Base-by-base conservation (phyloP, 2,888 invertebrate species). In the Lycaena phlaeas region DNA sequence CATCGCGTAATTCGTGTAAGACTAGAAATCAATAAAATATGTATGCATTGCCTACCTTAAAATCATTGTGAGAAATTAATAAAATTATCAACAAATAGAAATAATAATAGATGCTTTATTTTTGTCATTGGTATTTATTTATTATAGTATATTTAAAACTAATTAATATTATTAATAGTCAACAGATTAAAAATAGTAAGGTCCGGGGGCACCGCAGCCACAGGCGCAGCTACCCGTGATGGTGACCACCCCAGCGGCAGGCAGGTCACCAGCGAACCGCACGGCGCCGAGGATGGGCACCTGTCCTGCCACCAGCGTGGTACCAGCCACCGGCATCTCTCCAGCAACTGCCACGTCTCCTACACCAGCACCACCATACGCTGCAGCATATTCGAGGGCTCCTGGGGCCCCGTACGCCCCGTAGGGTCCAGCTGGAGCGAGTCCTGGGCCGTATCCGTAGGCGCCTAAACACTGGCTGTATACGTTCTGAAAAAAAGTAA, bases 201-300 rank as follows among this genome's bases (percentile, higher is more conserved):
- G 38, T n/a, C 12, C 38, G 0, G 38, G 38, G 4, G 42, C 27
- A 11, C 41, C 42, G 30, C 52, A 51, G 9, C 53, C 54, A 15
- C 53, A 56, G n/a, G 50, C 49, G 27, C 49, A 50, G 37, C 48
- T 50, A 18, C 57, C 57, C 25, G 52, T 44, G 22, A 56, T 53
- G 17, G 57, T 45, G 39, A 61, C 59, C 0, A 49, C 39, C 1
- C 60, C 57, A 38, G 48, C 49, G 12, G 59, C 59, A 2, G 53
- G 54, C 18, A 57, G 29, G 11, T 31, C 40, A n/a, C 57, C 57
- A 11, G 49, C 50, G 45, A 59, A 60, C 14, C 48, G 41, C 17
- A 60, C 57, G 10, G 51, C 49, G 31, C 61, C 61, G n/a, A 53
- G 29, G 15, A 60, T 53, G 2, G 61, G 61, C 5, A 63, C 56